Percentiles rank a stretch among this genome's conserved stretches.
Conservation (phyloP, 1,140 invertebrate genomes). For the Andrena cerasifolii region DNA sequence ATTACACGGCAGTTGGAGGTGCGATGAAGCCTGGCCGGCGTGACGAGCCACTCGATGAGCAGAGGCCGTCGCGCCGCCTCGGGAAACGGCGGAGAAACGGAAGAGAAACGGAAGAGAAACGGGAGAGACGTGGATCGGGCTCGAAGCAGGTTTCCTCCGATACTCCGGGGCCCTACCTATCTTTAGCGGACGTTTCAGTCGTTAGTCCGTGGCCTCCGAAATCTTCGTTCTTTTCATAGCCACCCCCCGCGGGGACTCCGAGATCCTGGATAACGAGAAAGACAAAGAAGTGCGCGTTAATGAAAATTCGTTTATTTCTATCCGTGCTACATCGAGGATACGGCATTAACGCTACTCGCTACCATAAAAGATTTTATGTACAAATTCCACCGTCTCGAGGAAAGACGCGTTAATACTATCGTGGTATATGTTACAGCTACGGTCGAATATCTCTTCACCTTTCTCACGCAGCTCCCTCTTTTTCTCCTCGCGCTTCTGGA, state of each 20-base stretch:
- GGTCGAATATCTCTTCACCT: neutral
- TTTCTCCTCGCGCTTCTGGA: neutral
- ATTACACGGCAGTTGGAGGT: constrained; percentile 82
- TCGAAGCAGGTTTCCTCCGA: neutral
- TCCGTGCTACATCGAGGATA: constrained; percentile 65
- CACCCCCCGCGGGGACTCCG: no score
- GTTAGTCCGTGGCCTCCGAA: no score
- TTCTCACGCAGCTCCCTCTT: neutral
- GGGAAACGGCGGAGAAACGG: constrained; percentile 20
- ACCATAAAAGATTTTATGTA: constrained; percentile 64
- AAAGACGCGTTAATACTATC: constrained; percentile 73
- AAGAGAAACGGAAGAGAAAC: neutral
- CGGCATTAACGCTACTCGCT: constrained; percentile 53
- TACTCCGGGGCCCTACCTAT: no score
- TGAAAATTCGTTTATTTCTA: constrained; percentile 80
- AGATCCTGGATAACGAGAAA: neutral
- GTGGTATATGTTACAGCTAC: constrained; percentile 69
- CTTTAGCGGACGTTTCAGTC: no score
- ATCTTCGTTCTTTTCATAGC: no score
- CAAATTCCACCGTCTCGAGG: constrained; percentile 52
- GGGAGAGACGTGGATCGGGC: neutral
- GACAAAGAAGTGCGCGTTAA: constrained; percentile 54
- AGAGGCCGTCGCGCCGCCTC: constrained; percentile 2
- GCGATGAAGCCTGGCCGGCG: constrained; percentile 77
- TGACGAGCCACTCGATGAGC: constrained; percentile 50